Conservation (phyloP, 2,888 invertebrate genomes). For the Conomelus anceps region DNA sequence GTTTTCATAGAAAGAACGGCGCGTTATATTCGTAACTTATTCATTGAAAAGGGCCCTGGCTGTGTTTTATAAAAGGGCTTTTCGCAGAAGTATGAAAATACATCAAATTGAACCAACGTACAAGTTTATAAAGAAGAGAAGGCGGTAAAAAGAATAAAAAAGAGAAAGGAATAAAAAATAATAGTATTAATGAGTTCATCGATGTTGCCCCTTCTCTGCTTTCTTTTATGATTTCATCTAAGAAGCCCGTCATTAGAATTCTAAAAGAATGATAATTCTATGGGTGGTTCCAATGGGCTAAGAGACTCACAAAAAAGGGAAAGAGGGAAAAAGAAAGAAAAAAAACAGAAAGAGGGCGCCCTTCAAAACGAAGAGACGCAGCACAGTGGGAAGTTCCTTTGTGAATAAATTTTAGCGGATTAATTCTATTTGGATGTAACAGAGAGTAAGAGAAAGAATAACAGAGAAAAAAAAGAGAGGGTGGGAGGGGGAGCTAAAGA, state of each 20-base stretch:
- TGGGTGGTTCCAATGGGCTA: not conserved
- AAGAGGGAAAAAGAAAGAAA: not conserved
- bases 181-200: not conserved
- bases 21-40: not conserved
- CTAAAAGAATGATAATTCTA: not conserved
- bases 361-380: not conserved
- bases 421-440: conserved; percentile 21
- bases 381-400: not conserved
- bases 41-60: not conserved
- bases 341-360: not conserved
- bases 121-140: not conserved
- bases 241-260: not conserved
- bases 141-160: not conserved
- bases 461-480: not conserved
- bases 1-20: not conserved
- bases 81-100: not conserved
- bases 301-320: not conserved
- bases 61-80: not conserved
- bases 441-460: conserved; percentile 13
- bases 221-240: not conserved
- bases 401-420: conserved; percentile 9
- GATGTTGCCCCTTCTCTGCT: not conserved
- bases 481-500: conserved; percentile 1
- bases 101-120: too few relatives aligned
- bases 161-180: not conserved